Conservation (phyloP, 2,113 vertebrate species). For the Struthio camelus region DNA sequence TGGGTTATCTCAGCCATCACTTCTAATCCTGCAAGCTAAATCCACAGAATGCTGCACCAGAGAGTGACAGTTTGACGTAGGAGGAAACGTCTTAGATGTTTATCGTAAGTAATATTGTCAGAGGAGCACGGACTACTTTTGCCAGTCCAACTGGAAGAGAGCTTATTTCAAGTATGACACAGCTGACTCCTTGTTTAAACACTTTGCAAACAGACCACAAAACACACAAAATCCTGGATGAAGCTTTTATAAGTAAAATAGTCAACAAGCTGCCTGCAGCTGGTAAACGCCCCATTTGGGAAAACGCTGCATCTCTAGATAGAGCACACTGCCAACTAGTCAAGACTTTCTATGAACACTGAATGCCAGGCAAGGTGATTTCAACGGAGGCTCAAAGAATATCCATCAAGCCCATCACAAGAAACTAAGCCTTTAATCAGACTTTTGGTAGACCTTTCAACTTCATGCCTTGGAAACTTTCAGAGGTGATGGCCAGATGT, state of each 20-base stretch:
- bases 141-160: not conserved
- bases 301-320: not conserved
- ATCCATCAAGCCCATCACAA: not conserved
- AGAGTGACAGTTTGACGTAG: fast-evolving
- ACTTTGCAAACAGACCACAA: not conserved
- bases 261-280: not conserved
- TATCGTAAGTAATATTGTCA: not conserved
- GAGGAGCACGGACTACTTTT: not conserved
- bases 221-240: not conserved
- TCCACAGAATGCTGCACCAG: not conserved
- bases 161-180: not conserved
- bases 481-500: not conserved
- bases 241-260: not conserved
- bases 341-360: not conserved
- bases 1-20: not conserved
- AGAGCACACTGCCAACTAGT: not conserved
- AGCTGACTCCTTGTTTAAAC: not conserved
- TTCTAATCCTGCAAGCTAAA: not conserved
- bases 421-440: not conserved
- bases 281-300: not conserved
- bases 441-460: not conserved
- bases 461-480: not conserved
- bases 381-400: not conserved
- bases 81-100: not conserved
- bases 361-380: not conserved